Evolutionary conservation across 2,113 vertebrate species (phyloP), one percentile per base, ranked within the genome.

Genomic region (Colistium nudipinnis): DNA sequence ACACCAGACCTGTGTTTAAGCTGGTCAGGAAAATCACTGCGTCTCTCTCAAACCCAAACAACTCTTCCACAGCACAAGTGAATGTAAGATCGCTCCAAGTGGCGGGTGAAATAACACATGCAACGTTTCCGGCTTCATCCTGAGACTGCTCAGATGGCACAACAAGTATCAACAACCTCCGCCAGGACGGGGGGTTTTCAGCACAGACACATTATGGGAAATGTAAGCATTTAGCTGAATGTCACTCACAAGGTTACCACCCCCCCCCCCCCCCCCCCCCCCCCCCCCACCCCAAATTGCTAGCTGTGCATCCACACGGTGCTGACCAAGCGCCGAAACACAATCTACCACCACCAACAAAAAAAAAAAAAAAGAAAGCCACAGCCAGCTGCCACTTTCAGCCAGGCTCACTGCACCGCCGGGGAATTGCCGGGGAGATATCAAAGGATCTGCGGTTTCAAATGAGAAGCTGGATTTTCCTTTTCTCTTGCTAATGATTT

Each of bases 211-310:
- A 82, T 84, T 85, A 89, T 80, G 81, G 86, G 82, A 90, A 88
- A 91, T 89, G 88, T 86, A 89, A 86, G 86, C 83, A 66, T 90
- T 93, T 83, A 91, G 89, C 67, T n/a, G 80, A 90, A 93, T 89
- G 91, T 91, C 91, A 91, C 88, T 90, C 86, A 84, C 90, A 92
- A 93, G 92, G 93, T 93, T 90, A 93, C 51, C 78, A 80, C 81
- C 73, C 88, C 82, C 71, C 72, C 69, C 54, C 62, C 60, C 62
- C 54, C 62, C 60, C 62, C 51, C 78, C 80, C 81, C 73, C 88
- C 82, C 71, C 72, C 69, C 54, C 62, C 60, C 62, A n/a, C n/a
- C n/a, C n/a, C n/a, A n/a, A n/a, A n/a, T n/a, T 86, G 82, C 88
- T 89, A 82, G 89, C 89, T 83, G 79, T 71, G 87, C 88, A 90